Conservation (phyloP, 2,888 invertebrate species). For the Eupelmus urozonus region DNA sequence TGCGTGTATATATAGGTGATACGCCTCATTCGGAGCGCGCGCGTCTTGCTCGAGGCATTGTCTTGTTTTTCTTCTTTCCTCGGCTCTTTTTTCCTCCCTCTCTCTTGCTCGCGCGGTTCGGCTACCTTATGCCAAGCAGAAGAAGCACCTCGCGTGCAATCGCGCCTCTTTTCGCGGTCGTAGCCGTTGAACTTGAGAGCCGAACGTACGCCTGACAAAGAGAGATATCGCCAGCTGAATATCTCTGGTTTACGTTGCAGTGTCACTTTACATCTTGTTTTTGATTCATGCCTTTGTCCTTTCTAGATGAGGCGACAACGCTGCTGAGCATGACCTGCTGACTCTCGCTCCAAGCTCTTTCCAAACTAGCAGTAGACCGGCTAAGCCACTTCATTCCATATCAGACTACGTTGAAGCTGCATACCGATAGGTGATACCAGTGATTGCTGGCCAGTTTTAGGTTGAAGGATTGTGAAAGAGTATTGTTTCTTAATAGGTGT, state of each 20-base stretch:
- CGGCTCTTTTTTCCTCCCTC: neutral
- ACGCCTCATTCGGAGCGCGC: neutral
- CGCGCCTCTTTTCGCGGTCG: neutral
- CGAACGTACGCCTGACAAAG: too few species aligned
- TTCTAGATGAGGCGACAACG: conserved; percentile 49
- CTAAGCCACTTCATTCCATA: conserved; percentile 10
- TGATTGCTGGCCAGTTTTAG: neutral
- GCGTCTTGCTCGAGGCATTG: neutral
- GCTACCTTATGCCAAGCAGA: too few species aligned
- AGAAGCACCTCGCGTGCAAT: too few species aligned
- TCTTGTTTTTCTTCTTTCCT: conserved; percentile 8
- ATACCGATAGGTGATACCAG: conserved; percentile 27
- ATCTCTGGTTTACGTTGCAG: conserved; percentile 5
- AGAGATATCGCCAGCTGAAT: neutral
- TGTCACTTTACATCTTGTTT: neutral
- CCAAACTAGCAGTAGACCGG: neutral
- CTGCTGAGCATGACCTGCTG: conserved; percentile 43
- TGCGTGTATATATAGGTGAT: too few species aligned
- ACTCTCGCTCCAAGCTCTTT: conserved; percentile 13
- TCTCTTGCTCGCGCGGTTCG: too few species aligned
- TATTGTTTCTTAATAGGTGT: neutral
- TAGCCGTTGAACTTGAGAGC: conserved; percentile 1
- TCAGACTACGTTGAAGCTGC: neutral
- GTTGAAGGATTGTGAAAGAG: neutral
- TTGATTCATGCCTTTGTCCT: conserved; percentile 47